These are phyloP conservation scores for Alcis repandata DNA, from an alignment of 2,888 invertebrate genomes.

Conservation along the genomic window DNA sequence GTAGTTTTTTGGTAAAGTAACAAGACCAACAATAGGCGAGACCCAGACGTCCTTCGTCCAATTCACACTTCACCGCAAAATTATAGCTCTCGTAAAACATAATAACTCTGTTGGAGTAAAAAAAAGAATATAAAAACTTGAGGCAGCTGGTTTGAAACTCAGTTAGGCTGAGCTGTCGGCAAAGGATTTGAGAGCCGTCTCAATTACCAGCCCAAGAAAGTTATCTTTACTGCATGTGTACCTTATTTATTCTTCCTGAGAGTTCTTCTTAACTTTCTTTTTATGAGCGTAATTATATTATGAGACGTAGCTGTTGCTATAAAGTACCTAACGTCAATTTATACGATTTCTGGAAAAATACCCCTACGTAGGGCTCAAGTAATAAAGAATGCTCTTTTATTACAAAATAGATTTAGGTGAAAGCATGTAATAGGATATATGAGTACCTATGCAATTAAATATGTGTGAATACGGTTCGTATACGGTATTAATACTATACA, in stretches of 20 bases:
- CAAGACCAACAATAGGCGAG: constrained; percentile 18
- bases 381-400: too few relatives aligned
- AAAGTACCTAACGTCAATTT: constrained; percentile 7
- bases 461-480: too few relatives aligned
- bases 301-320: constrained; percentile 21
- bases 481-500: too few relatives aligned
- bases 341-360: constrained; percentile 1
- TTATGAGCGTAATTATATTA: constrained; percentile 40
- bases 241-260: constrained; percentile 56
- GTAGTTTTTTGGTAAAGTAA: constrained; percentile 16
- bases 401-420: background rate
- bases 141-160: constrained; percentile 69
- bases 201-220: constrained; percentile 70
- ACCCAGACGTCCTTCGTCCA: constrained; percentile 31
- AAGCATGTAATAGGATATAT: background rate
- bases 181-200: constrained; percentile 72
- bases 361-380: background rate
- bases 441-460: too few relatives aligned
- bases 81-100: constrained; percentile 48
- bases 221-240: constrained; percentile 67
- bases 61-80: constrained; percentile 36
- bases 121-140: constrained; percentile 60
- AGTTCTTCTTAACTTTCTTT: constrained; percentile 47
- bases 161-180: constrained; percentile 69
- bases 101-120: constrained; percentile 67